phyloP scores from a whole-genome alignment of 1,140 invertebrate species.

The Aphaenogaster floridana region DNA sequence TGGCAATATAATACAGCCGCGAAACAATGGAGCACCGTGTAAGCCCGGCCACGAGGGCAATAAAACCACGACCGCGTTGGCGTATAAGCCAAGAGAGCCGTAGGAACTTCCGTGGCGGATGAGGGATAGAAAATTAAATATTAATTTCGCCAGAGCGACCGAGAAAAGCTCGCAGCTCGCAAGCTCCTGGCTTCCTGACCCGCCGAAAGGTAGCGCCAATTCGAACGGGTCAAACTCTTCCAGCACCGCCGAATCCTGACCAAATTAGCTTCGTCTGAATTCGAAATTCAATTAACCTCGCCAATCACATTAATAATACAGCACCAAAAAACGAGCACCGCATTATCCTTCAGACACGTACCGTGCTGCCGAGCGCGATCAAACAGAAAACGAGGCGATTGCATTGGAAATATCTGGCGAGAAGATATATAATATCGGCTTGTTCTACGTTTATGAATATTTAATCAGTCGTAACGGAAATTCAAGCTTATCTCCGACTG shows the following conservation, averaged over 20 bases:
- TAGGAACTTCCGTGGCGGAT: slow-evolving; percentile 78
- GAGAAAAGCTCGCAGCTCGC: slow-evolving; percentile 79
- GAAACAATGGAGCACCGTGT: slow-evolving; percentile 78
- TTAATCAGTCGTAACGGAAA: not conserved
- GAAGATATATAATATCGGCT: not conserved
- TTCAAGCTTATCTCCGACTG: slow-evolving; percentile 4
- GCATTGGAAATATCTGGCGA: slow-evolving; percentile 9
- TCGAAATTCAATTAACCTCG: slow-evolving; percentile 82
- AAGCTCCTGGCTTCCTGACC: slow-evolving; percentile 73
- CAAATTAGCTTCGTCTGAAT: slow-evolving; percentile 76
- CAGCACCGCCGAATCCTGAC: slow-evolving; percentile 41
- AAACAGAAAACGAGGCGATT: not conserved
- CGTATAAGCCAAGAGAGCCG: slow-evolving; percentile 78
- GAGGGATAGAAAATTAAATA: slow-evolving; percentile 84
- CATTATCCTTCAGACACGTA: not conserved
- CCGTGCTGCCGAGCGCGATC: slow-evolving; percentile 23
- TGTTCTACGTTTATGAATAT: not conserved
- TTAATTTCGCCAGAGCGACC: slow-evolving; percentile 79
- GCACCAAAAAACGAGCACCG: not conserved
- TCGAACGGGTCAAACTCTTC: slow-evolving; percentile 70
- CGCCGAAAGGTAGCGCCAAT: slow-evolving; percentile 60
- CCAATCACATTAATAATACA: slow-evolving; percentile 80
- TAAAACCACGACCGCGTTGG: slow-evolving; percentile 76
- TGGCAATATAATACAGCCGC: slow-evolving; percentile 80
- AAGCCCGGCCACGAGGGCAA: slow-evolving; percentile 73